Evolutionary conservation across 2,888 invertebrate genomes (phyloP), one percentile per base, ranked within the genome.

Genomic region (Drosophila aldrichi): DNA sequence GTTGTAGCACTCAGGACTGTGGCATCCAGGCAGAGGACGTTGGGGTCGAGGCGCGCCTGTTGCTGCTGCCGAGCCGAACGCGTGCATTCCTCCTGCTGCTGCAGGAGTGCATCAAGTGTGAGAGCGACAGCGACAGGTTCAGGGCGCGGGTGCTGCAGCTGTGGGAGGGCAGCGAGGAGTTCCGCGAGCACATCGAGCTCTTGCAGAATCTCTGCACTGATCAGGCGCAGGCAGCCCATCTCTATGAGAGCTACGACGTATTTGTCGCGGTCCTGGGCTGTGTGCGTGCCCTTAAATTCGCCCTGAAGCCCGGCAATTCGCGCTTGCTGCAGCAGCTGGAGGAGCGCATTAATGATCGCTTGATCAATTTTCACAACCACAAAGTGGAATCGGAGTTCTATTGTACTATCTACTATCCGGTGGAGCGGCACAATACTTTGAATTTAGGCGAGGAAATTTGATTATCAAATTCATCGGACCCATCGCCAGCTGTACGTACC

Each of bases 391-490:
- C 91, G 4, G 90, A 92, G 70, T 90, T 91, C 65, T 90, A 84
- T 59, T 92, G 91, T 55, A 91, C 90, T 18, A 89, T 92, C 9
- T 92, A 89, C 54, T 89, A 91, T 74, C 92, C 92, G 0, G 89
- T 92, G 7, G 71, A 85, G 57, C 82, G 92, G 22, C 77, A 65
- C 2, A 74, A 78, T 67, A 2, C 49, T 7, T 34, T 64, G 0
- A 57, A 52, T 3, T n/a, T 74, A 0, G 29, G 22, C 48, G 44
- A 64, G 5, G 34, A 63, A n/a, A 41, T 22, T 2, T 74, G 18
- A 69, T 3, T 6, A 25, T 16, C 4, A 61, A 58, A 43, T 22
- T 64, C 12, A 29, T 16, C 22, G 44, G 10, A 41, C 18, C 43
- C 36, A 7, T 10, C n/a, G n/a, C 6, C 43, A 46, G 25, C 16